These are phyloP conservation scores for Macroteleia sp. DNA, from an alignment of 2,888 invertebrate genomes.

Conservation along the genomic window DNA sequence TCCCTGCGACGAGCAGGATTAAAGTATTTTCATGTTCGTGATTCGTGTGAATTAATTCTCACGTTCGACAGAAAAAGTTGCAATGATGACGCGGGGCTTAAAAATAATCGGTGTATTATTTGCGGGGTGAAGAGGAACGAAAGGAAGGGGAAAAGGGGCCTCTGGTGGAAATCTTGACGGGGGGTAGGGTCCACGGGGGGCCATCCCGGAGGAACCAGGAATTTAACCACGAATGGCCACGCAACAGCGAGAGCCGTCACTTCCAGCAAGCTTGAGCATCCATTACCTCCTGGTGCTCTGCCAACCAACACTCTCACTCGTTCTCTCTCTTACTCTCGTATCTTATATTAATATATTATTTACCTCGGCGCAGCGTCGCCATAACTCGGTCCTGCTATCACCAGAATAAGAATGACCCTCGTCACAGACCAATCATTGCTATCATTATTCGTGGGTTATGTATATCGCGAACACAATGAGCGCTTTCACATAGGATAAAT, in stretches of 20 bases:
- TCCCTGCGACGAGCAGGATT: constrained; percentile 15
- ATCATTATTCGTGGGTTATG: constrained; percentile 76
- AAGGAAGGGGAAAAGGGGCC: constrained; percentile 31
- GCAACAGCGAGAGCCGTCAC: constrained; percentile 83
- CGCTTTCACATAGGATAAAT: constrained; percentile 48
- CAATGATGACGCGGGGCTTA: constrained; percentile 31
- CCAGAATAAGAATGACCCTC: constrained; percentile 80
- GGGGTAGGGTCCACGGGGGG: constrained; percentile 85
- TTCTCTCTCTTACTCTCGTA: constrained; percentile 68
- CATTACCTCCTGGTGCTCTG: constrained; percentile 84
- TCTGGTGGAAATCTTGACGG: constrained; percentile 82
- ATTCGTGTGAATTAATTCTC: constrained; percentile 53
- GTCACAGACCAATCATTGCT: constrained; percentile 83
- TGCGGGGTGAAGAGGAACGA: constrained; percentile 15
- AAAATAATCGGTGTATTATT: constrained; percentile 52
- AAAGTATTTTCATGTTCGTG: constrained; percentile 56
- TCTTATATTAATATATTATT: constrained; percentile 84
- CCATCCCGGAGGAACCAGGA: constrained; percentile 86
- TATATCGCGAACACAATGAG: constrained; percentile 46
- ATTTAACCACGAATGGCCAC: constrained; percentile 83
- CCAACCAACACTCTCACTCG: constrained; percentile 76
- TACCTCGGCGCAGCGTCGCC: constrained; percentile 71
- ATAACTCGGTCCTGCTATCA: constrained; percentile 54
- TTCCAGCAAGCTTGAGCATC: constrained; percentile 82
- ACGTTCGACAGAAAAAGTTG: constrained; percentile 44